Conservation (phyloP, 2,797 vertebrate species). For the Sciurus vulgaris region DNA sequence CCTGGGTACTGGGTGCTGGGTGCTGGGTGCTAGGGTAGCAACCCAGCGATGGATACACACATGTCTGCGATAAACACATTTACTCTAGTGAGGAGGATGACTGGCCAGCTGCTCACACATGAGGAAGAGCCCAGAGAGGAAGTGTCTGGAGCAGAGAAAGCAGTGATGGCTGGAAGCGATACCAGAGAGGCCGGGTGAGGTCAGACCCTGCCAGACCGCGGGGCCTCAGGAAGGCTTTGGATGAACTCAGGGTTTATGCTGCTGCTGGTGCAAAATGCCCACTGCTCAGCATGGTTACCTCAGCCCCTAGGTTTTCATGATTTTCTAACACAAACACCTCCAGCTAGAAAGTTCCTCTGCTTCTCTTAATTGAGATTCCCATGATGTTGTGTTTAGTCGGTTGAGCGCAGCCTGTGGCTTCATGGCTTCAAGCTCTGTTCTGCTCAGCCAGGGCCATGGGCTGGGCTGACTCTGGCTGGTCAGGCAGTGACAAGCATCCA, state of each 20-base stretch:
- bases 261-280: neutral
- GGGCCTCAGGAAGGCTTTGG: neutral
- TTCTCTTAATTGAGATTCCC: neutral
- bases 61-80: neutral
- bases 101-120: neutral
- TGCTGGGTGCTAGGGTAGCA: neutral
- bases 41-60: neutral
- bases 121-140: neutral
- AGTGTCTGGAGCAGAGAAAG: neutral
- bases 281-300: neutral
- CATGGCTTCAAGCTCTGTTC: neutral
- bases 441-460: neutral
- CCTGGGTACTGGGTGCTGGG: too few species aligned
- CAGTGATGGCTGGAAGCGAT: neutral
- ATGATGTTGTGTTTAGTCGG: neutral
- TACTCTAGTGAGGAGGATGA: neutral
- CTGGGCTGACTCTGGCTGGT: neutral
- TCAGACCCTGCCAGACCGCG: too few species aligned
- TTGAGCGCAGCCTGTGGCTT: neutral
- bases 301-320: neutral
- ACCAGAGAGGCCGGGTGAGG: neutral
- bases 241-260: neutral
- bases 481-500: neutral
- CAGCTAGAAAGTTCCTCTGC: neutral
- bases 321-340: neutral